phyloP scores from a whole-genome alignment of 2,888 invertebrate species.

The Trimorus sp. region DNA sequence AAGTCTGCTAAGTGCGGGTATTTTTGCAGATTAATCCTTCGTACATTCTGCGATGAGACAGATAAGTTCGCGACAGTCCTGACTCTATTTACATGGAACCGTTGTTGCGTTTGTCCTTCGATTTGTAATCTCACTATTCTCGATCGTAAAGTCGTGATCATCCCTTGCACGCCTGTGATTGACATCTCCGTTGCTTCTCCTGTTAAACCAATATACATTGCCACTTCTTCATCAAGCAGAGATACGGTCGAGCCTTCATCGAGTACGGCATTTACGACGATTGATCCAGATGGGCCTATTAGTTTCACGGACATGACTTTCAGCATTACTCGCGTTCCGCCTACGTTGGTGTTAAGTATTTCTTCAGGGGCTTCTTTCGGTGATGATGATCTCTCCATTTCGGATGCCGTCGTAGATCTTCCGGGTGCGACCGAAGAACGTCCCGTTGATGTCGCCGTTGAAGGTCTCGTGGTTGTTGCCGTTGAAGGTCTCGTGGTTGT shows the following conservation, averaged over 20 bases:
- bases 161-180: neutral
- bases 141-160: neutral
- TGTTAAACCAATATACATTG: constrained; percentile 21
- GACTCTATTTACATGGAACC: neutral
- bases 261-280: constrained; percentile 4
- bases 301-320: constrained; percentile 19
- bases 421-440: neutral
- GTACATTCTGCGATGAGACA: neutral
- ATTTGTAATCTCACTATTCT: neutral
- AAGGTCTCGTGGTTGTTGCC: too few species aligned
- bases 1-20: neutral
- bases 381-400: too few species aligned
- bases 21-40: neutral
- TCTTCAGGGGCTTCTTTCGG: neutral
- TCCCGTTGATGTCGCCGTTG: too few species aligned
- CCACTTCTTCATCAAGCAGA: constrained; percentile 12
- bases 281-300: constrained; percentile 14
- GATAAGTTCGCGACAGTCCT: neutral
- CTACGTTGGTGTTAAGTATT: neutral
- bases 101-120: neutral
- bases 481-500: too few species aligned
- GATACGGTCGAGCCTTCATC: constrained; percentile 34
- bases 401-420: neutral
- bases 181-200: neutral
- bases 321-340: constrained; percentile 6